Conservation (phyloP, 2,113 vertebrate genomes). For the Caranx melampygus region DNA sequence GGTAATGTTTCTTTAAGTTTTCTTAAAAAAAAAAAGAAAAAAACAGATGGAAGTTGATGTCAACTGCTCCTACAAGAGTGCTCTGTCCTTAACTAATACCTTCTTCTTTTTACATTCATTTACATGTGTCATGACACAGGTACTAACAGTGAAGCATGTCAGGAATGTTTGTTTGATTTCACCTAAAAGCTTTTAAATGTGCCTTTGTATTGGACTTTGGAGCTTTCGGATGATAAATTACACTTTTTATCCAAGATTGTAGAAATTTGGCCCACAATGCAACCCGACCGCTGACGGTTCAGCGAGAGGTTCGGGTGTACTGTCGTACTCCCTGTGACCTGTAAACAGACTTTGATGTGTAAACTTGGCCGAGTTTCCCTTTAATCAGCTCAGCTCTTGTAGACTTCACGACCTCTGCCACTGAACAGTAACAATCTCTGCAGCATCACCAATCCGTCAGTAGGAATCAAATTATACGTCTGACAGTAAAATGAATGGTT, state of each 20-base stretch:
- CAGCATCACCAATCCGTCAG: slow-evolving; percentile 19
- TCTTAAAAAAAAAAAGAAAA: not conserved
- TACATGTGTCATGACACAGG: slow-evolving; percentile 41
- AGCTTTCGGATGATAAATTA: not conserved
- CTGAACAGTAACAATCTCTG: not conserved
- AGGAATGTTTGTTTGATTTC: slow-evolving; percentile 31
- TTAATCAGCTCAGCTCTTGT: slow-evolving; percentile 5
- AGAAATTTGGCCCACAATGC: not conserved
- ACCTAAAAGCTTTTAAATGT: slow-evolving; percentile 29
- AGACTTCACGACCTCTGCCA: slow-evolving; percentile 12
- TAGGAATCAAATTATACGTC: slow-evolving; percentile 47
- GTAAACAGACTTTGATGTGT: slow-evolving; percentile 26
- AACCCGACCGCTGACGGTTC: not conserved
- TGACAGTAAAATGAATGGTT: slow-evolving; percentile 39
- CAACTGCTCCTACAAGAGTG: not conserved
- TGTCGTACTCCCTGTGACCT: not conserved
- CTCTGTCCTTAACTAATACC: slow-evolving; percentile 1
- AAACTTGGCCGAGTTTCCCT: not conserved
- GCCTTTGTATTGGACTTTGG: not conserved
- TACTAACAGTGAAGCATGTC: slow-evolving; percentile 59
- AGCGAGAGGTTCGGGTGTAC: not conserved
- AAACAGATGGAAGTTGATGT: not conserved
- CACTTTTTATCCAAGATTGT: not conserved
- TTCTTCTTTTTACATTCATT: slow-evolving; percentile 28
- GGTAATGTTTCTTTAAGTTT: slow-evolving; percentile 18